These are phyloP conservation scores for Vesta saturnalis DNA, from an alignment of 2,888 invertebrate genomes.

Conservation along the genomic window DNA sequence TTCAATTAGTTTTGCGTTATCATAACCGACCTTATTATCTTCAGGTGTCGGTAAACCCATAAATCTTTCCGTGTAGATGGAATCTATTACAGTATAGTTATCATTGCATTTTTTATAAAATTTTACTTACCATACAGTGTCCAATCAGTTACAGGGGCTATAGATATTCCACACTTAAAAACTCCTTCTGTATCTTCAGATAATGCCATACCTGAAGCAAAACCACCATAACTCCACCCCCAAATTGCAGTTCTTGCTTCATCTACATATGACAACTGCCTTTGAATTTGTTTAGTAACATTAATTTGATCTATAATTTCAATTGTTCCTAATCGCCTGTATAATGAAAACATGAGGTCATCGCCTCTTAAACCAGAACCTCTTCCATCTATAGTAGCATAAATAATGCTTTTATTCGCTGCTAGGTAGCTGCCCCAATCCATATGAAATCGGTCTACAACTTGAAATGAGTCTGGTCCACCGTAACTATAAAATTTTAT, in stretches of 20 bases:
- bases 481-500: conserved; percentile 84
- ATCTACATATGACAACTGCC: conserved; percentile 79
- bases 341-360: conserved; percentile 81
- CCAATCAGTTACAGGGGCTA: conserved; percentile 98
- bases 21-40: conserved; percentile 81
- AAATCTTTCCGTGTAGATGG: conserved; percentile 96
- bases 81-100: conserved; percentile 69
- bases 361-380: conserved; percentile 91
- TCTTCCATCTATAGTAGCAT: conserved; percentile 90
- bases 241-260: conserved; percentile 87
- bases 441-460: conserved; percentile 81
- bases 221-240: conserved; percentile 99
- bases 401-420: conserved; percentile 84
- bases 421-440: conserved; percentile 92
- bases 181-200: conserved; percentile 78
- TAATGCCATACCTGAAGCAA: conserved; percentile 87
- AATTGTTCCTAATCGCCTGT: conserved; percentile 84
- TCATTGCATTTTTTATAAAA: background rate
- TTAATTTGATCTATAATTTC: conserved; percentile 93
- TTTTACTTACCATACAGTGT: conserved; percentile 82
- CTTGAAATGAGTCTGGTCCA: conserved; percentile 90
- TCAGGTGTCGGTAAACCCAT: conserved; percentile 83
- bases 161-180: conserved; percentile 93
- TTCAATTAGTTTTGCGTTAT: conserved; percentile 78
- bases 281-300: conserved; percentile 78